A percentile compares a stretch with the other conserved stretches of the same genome.
These are phyloP conservation scores for Megalops cyprinoides DNA, from an alignment of 2,797 vertebrate genomes.

Conservation along the genomic window DNA sequence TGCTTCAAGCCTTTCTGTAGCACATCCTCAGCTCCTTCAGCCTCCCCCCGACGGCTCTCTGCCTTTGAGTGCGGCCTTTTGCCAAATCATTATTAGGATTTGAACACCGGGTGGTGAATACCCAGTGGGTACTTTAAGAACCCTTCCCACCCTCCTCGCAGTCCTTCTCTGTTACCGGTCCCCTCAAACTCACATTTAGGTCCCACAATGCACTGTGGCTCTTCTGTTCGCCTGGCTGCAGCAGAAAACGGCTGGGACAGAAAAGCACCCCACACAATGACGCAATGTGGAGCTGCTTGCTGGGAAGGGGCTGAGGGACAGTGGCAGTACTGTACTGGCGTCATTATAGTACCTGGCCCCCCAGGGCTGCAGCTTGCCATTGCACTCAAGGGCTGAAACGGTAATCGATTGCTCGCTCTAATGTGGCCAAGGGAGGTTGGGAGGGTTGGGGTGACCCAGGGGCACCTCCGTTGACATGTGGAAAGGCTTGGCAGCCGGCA, in stretches of 20 bases:
- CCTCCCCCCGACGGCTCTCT: no score
- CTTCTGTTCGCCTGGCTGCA: not conserved
- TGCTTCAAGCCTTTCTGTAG: not conserved
- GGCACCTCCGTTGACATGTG: not conserved
- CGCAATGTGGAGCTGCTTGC: not conserved
- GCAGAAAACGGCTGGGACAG: not conserved
- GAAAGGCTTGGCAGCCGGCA: not conserved
- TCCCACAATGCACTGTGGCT: not conserved
- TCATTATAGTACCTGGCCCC: slow-evolving; percentile 51
- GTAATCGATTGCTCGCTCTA: not conserved
- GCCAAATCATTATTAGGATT: not conserved
- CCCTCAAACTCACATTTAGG: not conserved
- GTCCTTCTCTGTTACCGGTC: not conserved
- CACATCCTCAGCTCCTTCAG: not conserved
- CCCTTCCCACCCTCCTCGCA: not conserved
- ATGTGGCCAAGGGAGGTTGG: not conserved
- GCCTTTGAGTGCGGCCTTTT: slow-evolving; percentile 39
- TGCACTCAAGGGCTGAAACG: no score
- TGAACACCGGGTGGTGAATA: not conserved
- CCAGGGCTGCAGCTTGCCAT: slow-evolving; percentile 55
- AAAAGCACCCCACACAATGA: not conserved
- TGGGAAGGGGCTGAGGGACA: not conserved
- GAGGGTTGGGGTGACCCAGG: not conserved
- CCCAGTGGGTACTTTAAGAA: not conserved
- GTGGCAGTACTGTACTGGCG: not conserved